A percentile compares a stretch with the other conserved stretches of the same genome.
Conservation (phyloP, 2,797 vertebrate species). For the Alectoris magna region DNA sequence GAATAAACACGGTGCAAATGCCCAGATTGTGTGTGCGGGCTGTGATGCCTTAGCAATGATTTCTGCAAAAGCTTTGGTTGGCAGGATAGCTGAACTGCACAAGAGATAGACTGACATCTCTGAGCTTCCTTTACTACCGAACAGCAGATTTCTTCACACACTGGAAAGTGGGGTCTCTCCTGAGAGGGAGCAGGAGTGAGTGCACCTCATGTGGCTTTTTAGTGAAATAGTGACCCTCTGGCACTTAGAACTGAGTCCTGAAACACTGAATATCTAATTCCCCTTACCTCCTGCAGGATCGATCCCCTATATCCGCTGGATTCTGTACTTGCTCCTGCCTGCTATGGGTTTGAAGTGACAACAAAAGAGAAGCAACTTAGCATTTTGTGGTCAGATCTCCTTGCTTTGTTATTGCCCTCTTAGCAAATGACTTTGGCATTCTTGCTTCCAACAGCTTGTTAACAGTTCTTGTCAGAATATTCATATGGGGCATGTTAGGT, state of each 20-base stretch:
- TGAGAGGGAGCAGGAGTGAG: not conserved
- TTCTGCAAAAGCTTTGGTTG: not conserved
- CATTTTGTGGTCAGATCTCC: not conserved
- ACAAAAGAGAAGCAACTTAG: not conserved
- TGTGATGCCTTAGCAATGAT: not conserved
- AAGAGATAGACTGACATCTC: not conserved
- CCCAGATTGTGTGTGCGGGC: not conserved
- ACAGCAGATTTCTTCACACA: not conserved
- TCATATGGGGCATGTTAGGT: not conserved
- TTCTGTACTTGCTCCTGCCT: not conserved
- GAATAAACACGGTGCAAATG: not conserved
- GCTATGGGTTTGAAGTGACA: not conserved
- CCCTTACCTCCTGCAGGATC: not conserved
- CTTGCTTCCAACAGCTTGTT: not conserved
- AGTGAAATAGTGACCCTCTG: not conserved
- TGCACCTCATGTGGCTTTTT: not conserved
- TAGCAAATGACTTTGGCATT: not conserved
- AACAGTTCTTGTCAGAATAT: not conserved
- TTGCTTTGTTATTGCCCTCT: conserved; percentile 1
- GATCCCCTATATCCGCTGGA: not conserved
- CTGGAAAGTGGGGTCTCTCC: not conserved
- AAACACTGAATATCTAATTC: not conserved
- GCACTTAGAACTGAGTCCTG: not conserved
- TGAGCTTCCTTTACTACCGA: not conserved
- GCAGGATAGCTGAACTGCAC: not conserved